Percentiles rank a stretch among this genome's conserved stretches.
phyloP scores from a whole-genome alignment of 2,113 vertebrate genomes.

The Riparia riparia region DNA sequence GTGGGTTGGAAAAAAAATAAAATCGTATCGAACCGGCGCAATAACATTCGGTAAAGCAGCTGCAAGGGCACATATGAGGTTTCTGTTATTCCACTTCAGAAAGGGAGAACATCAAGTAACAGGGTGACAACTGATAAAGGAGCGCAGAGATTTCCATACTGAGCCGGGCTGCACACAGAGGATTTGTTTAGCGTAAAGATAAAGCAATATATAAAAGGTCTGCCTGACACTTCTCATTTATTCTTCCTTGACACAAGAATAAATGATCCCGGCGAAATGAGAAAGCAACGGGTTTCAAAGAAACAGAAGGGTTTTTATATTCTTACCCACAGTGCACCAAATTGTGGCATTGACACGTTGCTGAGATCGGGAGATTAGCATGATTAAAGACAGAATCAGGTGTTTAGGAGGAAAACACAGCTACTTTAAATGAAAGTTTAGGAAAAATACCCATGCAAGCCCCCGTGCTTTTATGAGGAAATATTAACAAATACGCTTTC shows the following conservation, averaged over 20 bases:
- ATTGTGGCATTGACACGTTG: not conserved
- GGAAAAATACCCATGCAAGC: not conserved
- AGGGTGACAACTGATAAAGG: constrained; percentile 1
- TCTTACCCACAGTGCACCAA: not conserved
- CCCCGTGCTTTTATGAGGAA: not conserved
- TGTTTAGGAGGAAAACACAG: not conserved
- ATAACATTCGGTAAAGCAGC: not conserved
- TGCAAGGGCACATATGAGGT: not conserved
- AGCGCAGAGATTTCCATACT: not conserved
- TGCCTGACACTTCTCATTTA: constrained; percentile 14
- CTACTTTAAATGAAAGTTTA: not conserved
- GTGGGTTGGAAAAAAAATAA: not conserved
- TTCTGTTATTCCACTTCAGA: not conserved
- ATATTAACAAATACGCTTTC: not conserved
- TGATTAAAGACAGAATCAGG: not conserved
- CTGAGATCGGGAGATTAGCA: not conserved
- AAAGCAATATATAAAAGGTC: constrained; percentile 14
- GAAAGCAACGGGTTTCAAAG: not conserved
- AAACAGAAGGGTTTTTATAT: not conserved
- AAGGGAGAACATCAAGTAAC: not conserved
- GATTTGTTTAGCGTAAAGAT: constrained; percentile 12
- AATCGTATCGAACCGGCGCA: not conserved
- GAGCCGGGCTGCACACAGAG: not conserved
- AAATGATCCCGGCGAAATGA: not conserved
- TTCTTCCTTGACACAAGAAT: not conserved